Conservation (phyloP, 2,797 vertebrate genomes). For the Lutra lutra region DNA sequence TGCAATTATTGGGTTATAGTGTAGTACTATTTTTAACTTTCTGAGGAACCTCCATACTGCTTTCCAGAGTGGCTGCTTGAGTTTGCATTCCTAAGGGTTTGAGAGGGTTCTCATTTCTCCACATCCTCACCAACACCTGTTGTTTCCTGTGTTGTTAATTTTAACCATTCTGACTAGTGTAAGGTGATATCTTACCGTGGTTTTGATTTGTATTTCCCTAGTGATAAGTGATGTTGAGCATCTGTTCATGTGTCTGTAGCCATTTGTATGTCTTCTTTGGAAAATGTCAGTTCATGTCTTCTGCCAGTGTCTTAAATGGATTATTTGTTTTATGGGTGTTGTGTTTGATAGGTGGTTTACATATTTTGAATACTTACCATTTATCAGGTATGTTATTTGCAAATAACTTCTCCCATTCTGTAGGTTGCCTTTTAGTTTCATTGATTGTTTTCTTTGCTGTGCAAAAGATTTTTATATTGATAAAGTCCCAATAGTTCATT, state of each 20-base stretch:
- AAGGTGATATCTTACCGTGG: neutral
- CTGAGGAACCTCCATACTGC: neutral
- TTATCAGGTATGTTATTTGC: neutral
- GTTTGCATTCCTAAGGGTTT: neutral
- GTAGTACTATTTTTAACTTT: neutral
- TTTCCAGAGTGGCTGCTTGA: neutral
- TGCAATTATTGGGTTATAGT: neutral
- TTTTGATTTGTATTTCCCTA: neutral
- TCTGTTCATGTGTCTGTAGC: neutral
- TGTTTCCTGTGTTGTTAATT: neutral
- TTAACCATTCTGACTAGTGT: neutral
- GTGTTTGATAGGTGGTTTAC: neutral
- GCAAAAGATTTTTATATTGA: neutral
- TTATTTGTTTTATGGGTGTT: neutral
- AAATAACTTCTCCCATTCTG: neutral
- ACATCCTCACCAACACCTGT: neutral
- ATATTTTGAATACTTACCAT: neutral
- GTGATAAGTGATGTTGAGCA: neutral
- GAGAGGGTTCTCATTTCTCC: neutral
- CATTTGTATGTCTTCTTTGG: neutral
- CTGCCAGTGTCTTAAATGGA: neutral
- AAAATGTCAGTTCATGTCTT: neutral
- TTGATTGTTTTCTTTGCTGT: neutral
- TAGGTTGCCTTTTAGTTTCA: neutral
- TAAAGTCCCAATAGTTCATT: neutral